Percentiles rank a stretch among this genome's conserved stretches.
phyloP scores from a whole-genome alignment of 2,797 vertebrate genomes.

The Protonibea diacanthus region DNA sequence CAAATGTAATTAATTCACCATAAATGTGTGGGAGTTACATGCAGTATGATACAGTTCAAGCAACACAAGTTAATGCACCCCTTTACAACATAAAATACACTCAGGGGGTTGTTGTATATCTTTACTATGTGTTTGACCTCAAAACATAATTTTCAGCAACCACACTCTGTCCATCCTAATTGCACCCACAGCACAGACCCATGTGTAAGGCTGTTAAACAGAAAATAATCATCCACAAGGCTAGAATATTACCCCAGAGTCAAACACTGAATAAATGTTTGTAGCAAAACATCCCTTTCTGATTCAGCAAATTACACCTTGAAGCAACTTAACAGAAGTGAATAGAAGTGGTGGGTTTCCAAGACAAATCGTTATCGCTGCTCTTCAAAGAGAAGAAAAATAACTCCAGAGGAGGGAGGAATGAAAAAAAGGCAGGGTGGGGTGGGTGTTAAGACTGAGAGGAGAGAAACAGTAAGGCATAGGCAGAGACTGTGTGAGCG shows the following conservation, averaged over 20 bases:
- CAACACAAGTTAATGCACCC: slow-evolving; percentile 54
- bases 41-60: slow-evolving; percentile 54
- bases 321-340: slow-evolving; percentile 61
- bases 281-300: slow-evolving; percentile 65
- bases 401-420: slow-evolving; percentile 44
- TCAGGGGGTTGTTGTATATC: slow-evolving; percentile 46
- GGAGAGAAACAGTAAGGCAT: slow-evolving; percentile 40
- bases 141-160: slow-evolving; percentile 62
- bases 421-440: slow-evolving; percentile 6
- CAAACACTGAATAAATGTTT: slow-evolving; percentile 60
- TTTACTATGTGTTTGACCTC: slow-evolving; percentile 65
- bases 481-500: neutral
- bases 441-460: slow-evolving; percentile 37
- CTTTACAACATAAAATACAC: slow-evolving; percentile 49
- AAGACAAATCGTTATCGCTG: slow-evolving; percentile 66
- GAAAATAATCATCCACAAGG: slow-evolving; percentile 62
- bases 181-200: slow-evolving; percentile 51
- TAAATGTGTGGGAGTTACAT: slow-evolving; percentile 55
- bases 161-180: slow-evolving; percentile 58
- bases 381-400: slow-evolving; percentile 70
- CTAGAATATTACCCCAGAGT: slow-evolving; percentile 65
- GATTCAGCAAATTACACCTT: slow-evolving; percentile 70
- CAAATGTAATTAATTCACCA: slow-evolving; percentile 60
- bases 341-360: slow-evolving; percentile 61
- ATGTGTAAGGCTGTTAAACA: slow-evolving; percentile 61